A percentile compares a stretch with the other conserved stretches of the same genome.
These are phyloP conservation scores for Megaceryle alcyon DNA, from an alignment of 2,797 vertebrate species.

Conservation along the genomic window DNA sequence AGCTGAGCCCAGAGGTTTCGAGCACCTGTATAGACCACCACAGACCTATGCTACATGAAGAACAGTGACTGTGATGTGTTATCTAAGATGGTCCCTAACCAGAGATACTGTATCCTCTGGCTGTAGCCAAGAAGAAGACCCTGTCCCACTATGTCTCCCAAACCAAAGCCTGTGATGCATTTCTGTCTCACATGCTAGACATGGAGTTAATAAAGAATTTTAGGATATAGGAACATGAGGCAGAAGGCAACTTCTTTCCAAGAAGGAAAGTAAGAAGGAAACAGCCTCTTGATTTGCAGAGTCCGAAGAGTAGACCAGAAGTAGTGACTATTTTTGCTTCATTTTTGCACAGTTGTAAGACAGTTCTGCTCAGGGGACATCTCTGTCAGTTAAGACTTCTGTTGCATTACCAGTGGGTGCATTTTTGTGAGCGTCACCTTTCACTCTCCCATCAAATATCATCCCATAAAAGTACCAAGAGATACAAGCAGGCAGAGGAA, in stretches of 20 bases:
- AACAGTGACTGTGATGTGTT: fast-evolving
- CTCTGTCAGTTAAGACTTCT: neutral
- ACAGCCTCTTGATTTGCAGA: neutral
- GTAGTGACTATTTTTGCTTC: neutral
- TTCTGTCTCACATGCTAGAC: neutral
- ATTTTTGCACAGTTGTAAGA: neutral
- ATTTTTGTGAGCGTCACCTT: neutral
- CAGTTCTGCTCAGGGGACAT: neutral
- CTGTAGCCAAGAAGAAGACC: fast-evolving
- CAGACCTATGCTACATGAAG: neutral
- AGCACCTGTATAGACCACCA: neutral
- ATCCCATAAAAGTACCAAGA: neutral
- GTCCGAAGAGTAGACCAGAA: neutral
- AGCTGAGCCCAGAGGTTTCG: neutral
- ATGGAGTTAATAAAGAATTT: neutral
- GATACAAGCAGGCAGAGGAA: neutral
- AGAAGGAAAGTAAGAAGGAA: neutral
- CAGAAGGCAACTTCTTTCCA: neutral
- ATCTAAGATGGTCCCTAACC: neutral
- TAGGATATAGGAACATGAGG: neutral
- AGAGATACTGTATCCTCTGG: neutral
- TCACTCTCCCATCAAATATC: neutral
- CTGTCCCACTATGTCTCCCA: neutral
- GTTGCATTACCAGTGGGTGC: fast-evolving
- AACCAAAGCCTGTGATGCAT: neutral